Conservation (phyloP, 2,797 vertebrate genomes). For the Geotrypetes seraphini region DNA sequence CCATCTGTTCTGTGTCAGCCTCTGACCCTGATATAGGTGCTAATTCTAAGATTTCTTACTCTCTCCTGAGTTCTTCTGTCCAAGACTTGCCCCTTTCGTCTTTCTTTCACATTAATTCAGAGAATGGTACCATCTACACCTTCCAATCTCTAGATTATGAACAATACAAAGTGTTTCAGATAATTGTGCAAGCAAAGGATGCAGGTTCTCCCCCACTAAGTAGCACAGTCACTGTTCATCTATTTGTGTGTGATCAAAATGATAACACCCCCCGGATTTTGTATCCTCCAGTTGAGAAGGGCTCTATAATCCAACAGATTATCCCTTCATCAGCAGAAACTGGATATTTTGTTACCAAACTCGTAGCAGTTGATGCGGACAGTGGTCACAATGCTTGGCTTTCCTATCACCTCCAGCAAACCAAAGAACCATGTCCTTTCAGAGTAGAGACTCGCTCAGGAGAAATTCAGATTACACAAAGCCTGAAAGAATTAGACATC, state of each 20-base stretch:
- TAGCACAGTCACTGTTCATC: constrained; percentile 38
- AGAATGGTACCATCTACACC: constrained; percentile 69
- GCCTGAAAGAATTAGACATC: constrained; percentile 31
- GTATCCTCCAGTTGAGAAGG: constrained; percentile 54
- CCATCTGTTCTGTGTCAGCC: constrained; percentile 57
- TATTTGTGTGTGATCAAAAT: constrained; percentile 54
- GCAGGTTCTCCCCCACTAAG: constrained; percentile 46
- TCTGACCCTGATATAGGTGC: constrained; percentile 53
- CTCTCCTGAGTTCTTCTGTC: constrained; percentile 51
- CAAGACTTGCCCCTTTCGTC: constrained; percentile 59
- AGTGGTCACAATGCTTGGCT: constrained; percentile 77
- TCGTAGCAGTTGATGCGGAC: constrained; percentile 73
- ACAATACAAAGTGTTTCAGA: constrained; percentile 53
- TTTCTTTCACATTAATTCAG: constrained; percentile 68
- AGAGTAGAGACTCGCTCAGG: constrained; percentile 64
- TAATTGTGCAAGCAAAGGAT: constrained; percentile 40
- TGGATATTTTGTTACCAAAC: constrained; percentile 69
- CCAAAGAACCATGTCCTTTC: constrained; percentile 54
- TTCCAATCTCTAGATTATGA: constrained; percentile 61
- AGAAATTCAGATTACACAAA: constrained; percentile 60
- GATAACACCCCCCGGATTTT: constrained; percentile 50
- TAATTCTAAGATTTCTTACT: constrained; percentile 63
- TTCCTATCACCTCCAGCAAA: constrained; percentile 58
- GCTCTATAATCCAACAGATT: constrained; percentile 61
- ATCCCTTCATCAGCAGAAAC: constrained; percentile 61